phyloP scores from a whole-genome alignment of 1,140 invertebrate species.

The Trachelipus rathkii region DNA sequence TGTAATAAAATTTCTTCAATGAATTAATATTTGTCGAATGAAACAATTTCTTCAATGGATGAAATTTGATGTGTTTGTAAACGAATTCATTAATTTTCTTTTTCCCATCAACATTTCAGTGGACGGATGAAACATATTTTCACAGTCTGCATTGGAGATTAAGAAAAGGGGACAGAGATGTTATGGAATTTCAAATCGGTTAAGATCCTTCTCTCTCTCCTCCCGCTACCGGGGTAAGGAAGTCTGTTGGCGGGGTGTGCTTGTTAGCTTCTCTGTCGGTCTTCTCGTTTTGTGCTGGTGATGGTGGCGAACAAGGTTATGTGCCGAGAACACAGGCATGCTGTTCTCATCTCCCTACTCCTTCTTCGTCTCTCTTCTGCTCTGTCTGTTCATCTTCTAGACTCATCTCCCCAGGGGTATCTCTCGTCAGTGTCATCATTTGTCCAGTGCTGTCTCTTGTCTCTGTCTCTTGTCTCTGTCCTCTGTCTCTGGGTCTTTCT shows the following conservation, averaged over 20 bases:
- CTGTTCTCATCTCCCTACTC: neutral
- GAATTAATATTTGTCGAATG: too few species aligned
- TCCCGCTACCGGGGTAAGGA: too few species aligned
- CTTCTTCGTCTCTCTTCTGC: neutral
- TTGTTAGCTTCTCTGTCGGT: too few species aligned
- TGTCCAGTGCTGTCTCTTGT: neutral
- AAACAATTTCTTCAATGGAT: too few species aligned
- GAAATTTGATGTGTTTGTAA: too few species aligned
- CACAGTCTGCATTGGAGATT: slow-evolving; percentile 62
- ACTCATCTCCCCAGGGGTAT: neutral
- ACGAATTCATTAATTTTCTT: too few species aligned
- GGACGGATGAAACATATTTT: slow-evolving; percentile 64
- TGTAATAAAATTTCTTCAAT: too few species aligned
- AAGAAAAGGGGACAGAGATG: slow-evolving; percentile 62
- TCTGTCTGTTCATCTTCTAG: neutral
- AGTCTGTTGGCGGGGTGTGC: too few species aligned
- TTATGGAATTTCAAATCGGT: slow-evolving; percentile 64
- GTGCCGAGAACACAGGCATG: neutral
- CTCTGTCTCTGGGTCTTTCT: neutral
- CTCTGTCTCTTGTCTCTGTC: too few species aligned
- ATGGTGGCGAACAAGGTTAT: neutral
- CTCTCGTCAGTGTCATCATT: neutral
- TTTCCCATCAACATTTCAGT: slow-evolving; percentile 32
- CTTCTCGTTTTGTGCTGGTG: too few species aligned
- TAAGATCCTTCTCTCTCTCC: slow-evolving; percentile 42